Conservation (phyloP, 2,797 vertebrate species). For the Megalops cyprinoides region DNA sequence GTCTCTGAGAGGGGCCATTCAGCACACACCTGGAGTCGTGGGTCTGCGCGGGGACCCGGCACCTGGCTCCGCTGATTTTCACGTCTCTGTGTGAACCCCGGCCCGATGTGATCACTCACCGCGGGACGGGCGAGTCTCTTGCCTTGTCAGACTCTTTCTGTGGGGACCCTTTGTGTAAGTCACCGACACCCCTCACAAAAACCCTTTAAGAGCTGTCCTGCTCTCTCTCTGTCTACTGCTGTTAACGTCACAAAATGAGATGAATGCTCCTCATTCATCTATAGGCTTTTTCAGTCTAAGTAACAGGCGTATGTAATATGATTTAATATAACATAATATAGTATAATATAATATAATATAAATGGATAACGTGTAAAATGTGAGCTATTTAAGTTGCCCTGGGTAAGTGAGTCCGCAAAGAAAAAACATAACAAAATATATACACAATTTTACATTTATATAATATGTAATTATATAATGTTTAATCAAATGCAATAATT, state of each 20-base stretch:
- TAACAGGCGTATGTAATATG: too few species aligned
- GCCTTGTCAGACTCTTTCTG: neutral
- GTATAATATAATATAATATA: neutral
- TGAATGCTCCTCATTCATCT: neutral
- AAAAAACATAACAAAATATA: too few species aligned
- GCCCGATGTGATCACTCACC: neutral
- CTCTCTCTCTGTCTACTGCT: neutral
- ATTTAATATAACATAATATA: neutral
- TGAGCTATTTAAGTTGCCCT: too few species aligned
- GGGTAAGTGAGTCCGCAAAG: too few species aligned
- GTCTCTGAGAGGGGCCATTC: too few species aligned
- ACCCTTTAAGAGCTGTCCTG: neutral
- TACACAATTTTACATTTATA: too few species aligned
- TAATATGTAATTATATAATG: too few species aligned
- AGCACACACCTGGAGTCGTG: constrained; percentile 6
- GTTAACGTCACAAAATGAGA: neutral
- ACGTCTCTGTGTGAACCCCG: neutral
- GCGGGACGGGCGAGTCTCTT: neutral
- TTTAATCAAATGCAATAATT: too few species aligned
- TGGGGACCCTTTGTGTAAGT: neutral
- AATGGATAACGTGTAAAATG: too few species aligned
- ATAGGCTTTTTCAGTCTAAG: too few species aligned
- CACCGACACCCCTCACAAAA: too few species aligned
- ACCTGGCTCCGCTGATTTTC: neutral
- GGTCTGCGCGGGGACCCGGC: neutral